These are phyloP conservation scores for Philotrypesis tridentata DNA, from an alignment of 1,140 invertebrate genomes.

Conservation along the genomic window DNA sequence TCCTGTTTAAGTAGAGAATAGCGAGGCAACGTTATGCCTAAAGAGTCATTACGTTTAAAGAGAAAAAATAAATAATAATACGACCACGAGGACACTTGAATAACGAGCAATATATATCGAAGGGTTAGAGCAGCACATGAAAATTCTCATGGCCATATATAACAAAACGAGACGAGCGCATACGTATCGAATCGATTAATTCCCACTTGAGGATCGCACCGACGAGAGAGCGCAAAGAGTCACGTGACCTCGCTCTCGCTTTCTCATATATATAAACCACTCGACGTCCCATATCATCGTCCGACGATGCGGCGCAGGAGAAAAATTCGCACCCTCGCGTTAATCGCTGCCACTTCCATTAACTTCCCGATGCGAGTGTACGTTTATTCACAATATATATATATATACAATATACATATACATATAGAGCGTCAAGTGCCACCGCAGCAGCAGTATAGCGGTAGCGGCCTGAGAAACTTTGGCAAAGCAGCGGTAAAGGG, in stretches of 20 bases:
- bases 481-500: neutral
- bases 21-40: neutral
- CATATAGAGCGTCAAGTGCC: neutral
- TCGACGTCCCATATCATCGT: neutral
- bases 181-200: neutral
- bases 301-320: too few species aligned
- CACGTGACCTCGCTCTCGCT: neutral
- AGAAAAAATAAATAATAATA: neutral
- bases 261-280: neutral
- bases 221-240: neutral
- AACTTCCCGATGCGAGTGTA: neutral
- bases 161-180: too few species aligned
- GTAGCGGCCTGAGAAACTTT: conserved; percentile 14
- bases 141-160: too few species aligned
- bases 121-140: too few species aligned
- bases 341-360: conserved; percentile 1
- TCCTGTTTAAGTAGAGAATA: too few species aligned
- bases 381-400: too few species aligned
- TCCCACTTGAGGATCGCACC: neutral
- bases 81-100: too few species aligned
- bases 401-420: neutral
- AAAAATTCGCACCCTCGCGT: neutral
- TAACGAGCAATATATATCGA: too few species aligned
- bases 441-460: too few species aligned
- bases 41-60: neutral